Evolutionary conservation across 2,113 vertebrate genomes (phyloP).

Genomic region (Ophiodon elongatus): DNA sequence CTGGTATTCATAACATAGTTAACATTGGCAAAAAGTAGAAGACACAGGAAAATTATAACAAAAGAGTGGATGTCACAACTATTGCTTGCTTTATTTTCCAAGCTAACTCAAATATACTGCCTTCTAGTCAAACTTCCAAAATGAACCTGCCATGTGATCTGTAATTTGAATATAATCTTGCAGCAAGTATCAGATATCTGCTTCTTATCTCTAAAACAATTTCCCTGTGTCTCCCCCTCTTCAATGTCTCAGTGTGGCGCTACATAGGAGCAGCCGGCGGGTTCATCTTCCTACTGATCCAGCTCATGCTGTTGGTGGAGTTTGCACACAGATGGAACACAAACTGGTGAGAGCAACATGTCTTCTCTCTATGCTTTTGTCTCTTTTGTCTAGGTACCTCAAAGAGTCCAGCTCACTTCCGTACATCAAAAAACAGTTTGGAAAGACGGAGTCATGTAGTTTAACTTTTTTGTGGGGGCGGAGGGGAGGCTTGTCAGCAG

Average conservation of each 20-base stretch:
- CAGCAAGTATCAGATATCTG: not conserved
- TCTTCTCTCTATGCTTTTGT: constrained; percentile 11
- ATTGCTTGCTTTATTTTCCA: not conserved
- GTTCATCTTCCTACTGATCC: constrained; percentile 92
- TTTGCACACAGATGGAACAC: constrained; percentile 99
- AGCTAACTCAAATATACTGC: not conserved
- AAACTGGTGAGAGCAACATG: constrained; percentile 90
- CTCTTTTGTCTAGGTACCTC: not conserved
- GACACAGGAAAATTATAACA: not conserved
- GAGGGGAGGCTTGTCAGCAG: constrained; percentile 35
- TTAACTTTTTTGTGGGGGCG: constrained; percentile 26
- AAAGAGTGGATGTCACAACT: not conserved
- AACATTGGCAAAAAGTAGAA: not conserved
- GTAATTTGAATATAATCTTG: not conserved
- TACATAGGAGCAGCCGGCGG: constrained; percentile 90
- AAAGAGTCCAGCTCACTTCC: not conserved
- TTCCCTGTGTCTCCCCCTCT: not conserved
- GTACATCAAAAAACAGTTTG: constrained; percentile 1
- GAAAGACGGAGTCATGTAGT: constrained; percentile 21
- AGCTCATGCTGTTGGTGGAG: constrained; percentile 94
- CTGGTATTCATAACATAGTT: not conserved
- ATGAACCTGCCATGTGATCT: not conserved
- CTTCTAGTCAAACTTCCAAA: not conserved
- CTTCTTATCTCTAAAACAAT: constrained; percentile 3
- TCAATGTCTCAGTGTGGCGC: constrained; percentile 89